These are phyloP conservation scores for Aradophagus sp. DNA, from an alignment of 1,140 invertebrate species.

Conservation along the genomic window DNA sequence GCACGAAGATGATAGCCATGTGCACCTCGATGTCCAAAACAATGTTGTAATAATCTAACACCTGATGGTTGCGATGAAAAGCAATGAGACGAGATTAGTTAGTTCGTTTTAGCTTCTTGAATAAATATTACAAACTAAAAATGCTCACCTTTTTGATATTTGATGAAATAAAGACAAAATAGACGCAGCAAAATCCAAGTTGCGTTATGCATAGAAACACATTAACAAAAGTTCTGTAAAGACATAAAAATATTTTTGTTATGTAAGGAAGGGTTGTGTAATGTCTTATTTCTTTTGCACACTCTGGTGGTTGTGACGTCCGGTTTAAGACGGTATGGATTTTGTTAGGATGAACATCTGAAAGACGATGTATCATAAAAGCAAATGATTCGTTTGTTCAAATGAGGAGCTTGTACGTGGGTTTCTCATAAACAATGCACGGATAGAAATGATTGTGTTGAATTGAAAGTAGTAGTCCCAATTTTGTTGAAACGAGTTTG, in stretches of 20 bases:
- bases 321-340: too few relatives aligned
- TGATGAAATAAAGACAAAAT: conserved; percentile 92
- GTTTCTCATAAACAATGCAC: too few relatives aligned
- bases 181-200: conserved; percentile 95
- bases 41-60: conserved; percentile 78
- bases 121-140: too few relatives aligned
- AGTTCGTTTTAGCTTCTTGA: too few relatives aligned
- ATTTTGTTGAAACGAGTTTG: too few relatives aligned
- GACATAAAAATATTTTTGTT: conserved; percentile 51
- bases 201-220: conserved; percentile 91
- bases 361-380: too few relatives aligned
- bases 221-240: conserved; percentile 80
- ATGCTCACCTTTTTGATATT: conserved; percentile 83
- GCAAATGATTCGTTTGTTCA: too few relatives aligned
- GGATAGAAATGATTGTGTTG: too few relatives aligned
- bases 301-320: conserved; percentile 1
- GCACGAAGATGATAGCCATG: conserved; percentile 82
- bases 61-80: conserved; percentile 69
- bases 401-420: too few relatives aligned
- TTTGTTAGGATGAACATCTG: too few relatives aligned
- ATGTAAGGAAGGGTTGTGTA: conserved; percentile 28
- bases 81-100: conserved; percentile 1
- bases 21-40: conserved; percentile 79
- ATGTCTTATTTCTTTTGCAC: conserved; percentile 4
- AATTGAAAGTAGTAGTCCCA: too few relatives aligned